Evolutionary conservation across 1,140 invertebrate genomes (phyloP), one percentile per base, ranked within the genome.

Genomic region (Drosophila dunni): DNA sequence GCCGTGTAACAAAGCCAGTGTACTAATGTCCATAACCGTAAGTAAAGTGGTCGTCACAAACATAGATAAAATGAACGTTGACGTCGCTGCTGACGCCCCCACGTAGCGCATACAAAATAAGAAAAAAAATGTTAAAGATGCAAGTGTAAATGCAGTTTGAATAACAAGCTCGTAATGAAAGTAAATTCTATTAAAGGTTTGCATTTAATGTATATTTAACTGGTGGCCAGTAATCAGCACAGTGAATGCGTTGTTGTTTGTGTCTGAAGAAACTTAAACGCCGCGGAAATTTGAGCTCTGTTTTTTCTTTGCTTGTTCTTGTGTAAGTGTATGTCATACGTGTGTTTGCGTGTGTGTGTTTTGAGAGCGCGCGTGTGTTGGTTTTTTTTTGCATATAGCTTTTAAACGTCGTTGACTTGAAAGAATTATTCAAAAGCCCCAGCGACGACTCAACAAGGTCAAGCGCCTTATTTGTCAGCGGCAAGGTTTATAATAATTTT

Each of bases 11-110:
- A 80, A 78, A 89, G 69, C 61, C 65, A 78, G 74, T 81, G 54
- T 75, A 84, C 88, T 91, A 82, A 91, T 91, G 88, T 91, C 88
- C 83, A 91, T 91, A 84, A 91, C 88, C 88, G 88, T 91, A 91
- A 91, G 88, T 91, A 66, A 24, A 8, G 17, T 50, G 42, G 29
- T 7, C 42, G 36, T 4, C 24, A 56, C 44, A 20, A 53, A 40
- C 33, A 50, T 42, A 44, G 45, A 64, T 17, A 51, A 51, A 36
- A 9, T 7, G 36, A 40, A 61, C 36, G 71, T 46, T 34, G 36
- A 69, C 54, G 67, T 69, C 66, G 45, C 57, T 60, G 48, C 44
- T 76, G 79, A 83, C 80, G 85, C 84, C 84, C 84, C 84, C 84
- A 88, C 83, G 84, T 89, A 89, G 79, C 77, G 64, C 57, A 70